Evolutionary conservation across 2,888 invertebrate species (phyloP), one percentile per base, ranked within the genome.

Genomic region (Andrena bucephala): DNA sequence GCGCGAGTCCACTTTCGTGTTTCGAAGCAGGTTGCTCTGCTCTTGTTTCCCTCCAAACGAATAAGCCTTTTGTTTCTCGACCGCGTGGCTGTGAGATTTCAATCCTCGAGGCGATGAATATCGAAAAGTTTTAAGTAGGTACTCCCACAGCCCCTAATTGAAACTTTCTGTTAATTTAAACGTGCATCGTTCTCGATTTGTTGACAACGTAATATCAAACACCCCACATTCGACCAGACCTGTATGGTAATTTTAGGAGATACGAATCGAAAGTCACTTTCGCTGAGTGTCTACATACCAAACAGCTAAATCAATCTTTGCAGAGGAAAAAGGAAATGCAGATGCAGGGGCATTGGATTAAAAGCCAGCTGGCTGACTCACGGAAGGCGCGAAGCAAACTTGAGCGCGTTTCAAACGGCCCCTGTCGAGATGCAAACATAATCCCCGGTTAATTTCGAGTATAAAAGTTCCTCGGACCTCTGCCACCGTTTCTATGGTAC

Each of bases 391-490:
- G 20, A 54, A 33, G 62, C 54, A 68, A 75, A 78, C 29, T 68
- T 54, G 50, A 31, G 0, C 60, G 50, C n/a, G 62, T 70, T 54
- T 42, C 36, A 10, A 71, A 63, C 20, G 54, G 36, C n/a, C 36
- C 42, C 65, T 48, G 57, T 78, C 65, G 42, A 50, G 63, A 57
- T 63, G 63, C 50, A 29, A 77, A 77, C 50, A 52, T 50, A 59
- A 73, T 70, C 31, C 42, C 8, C 59, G 50, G 79, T 81, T 81
- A 69, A 74, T 78, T 65, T 42, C 52, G n/a, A 63, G 36, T 33
- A 48, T 65, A 79, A 79, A 78, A 60, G 66, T n/a, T 33, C n/a
- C 27, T n/a, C 24, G 27, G 48, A 57, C 16, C 57, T n/a, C 33
- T 8, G 62, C 29, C 52, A 24, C 31, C 27, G 24, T 50, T 48